These are phyloP conservation scores for Triplophysa yarkandensis DNA, from an alignment of 2,797 vertebrate genomes.

Conservation along the genomic window DNA sequence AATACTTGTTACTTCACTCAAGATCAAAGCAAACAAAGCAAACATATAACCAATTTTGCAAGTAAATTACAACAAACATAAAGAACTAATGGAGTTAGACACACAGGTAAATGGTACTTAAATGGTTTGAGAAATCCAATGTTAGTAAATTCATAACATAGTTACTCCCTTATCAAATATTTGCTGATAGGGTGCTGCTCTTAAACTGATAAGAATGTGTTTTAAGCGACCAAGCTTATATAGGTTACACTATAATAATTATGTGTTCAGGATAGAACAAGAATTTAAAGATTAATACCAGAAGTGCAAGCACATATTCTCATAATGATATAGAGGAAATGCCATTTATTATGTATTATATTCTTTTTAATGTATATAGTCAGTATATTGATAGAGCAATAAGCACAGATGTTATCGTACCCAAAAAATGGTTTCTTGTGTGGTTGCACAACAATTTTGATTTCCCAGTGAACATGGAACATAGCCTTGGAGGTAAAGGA, in stretches of 20 bases:
- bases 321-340: background rate
- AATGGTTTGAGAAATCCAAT: slow-evolving; percentile 54
- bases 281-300: background rate
- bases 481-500: background rate
- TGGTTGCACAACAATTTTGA: background rate
- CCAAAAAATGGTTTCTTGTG: too few relatives aligned
- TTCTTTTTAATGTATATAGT: background rate
- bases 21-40: background rate
- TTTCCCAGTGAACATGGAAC: background rate
- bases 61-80: too few relatives aligned
- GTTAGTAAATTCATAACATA: slow-evolving; percentile 5
- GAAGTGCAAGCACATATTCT: background rate
- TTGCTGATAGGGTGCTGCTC: slow-evolving; percentile 64
- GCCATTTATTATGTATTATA: too few relatives aligned
- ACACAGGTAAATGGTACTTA: slow-evolving; percentile 42
- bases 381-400: too few relatives aligned
- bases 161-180: slow-evolving; percentile 73
- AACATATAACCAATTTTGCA: background rate
- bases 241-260: background rate
- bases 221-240: slow-evolving; percentile 22
- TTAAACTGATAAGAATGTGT: slow-evolving; percentile 51
- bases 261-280: background rate
- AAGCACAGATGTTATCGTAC: too few relatives aligned
- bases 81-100: background rate
- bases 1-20: background rate